Evolutionary conservation across 2,888 invertebrate genomes (phyloP), one percentile per base, ranked within the genome.

Genomic region (Lysandra bellargus): DNA sequence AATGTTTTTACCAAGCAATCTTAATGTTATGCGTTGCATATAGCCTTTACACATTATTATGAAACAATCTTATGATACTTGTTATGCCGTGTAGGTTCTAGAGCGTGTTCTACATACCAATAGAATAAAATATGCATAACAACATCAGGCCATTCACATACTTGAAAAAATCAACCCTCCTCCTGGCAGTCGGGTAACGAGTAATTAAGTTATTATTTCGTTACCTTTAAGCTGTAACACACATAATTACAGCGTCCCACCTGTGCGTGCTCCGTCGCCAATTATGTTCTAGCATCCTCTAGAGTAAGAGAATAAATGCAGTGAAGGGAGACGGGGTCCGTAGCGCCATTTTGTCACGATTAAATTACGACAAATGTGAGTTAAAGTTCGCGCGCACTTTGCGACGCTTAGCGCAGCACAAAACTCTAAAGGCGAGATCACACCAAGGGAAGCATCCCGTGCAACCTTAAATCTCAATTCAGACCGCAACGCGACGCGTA

Each of bases 341-440:
- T 33, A 33, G 57, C 33, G 69, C 30, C 69, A 37, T 69, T 69
- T 37, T 69, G 33, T 33, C 30, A 14, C 33, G 69, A 69, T 69
- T 14, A 14, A 30, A 64, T 69, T 69, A 69, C 30, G 44, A 76
- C 75, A 78, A 64, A 79, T 79, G 23, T 73, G 69, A 69, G 17
- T 57, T 57, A 57, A 57, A 57, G 57, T 57, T 17, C 4, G 57
- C 57, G 17, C 57, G 14, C 17, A 57, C 17, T 57, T 53, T 53
- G 53, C 53, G 53, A 14, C 57, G 57, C 57, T 49, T 7, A 49
- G 49, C 53, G 57, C 57, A 17, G 4, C 57, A 0, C 49, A 9
- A 49, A 49, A 44, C 2, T 44, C 44, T 9, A 44, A 44, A 44
- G 9, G 44, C 9, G 2, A 44, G 49, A 49, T 12, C 49, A 9